Evolutionary conservation across 2,113 vertebrate genomes (phyloP).

Genomic region (Gavia stellata): DNA sequence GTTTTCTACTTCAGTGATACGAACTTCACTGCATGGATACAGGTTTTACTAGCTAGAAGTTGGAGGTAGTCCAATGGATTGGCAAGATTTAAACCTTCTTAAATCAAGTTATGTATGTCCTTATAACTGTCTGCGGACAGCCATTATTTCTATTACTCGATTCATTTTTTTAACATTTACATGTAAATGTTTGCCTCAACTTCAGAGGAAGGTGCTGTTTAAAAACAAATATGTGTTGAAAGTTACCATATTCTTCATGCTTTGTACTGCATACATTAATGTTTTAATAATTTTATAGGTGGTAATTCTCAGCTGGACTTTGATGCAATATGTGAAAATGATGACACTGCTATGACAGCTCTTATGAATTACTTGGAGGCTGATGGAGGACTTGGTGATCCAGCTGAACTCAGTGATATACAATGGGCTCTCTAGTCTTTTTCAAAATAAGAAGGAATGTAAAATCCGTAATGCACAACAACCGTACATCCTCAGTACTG

Average conservation of each 20-base stretch:
- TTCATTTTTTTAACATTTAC: not conserved
- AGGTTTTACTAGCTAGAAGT: not conserved
- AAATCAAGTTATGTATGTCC: not conserved
- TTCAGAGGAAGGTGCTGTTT: not conserved
- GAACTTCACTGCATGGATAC: not conserved
- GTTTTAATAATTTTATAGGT: slow-evolving; percentile 60
- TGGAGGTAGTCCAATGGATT: not conserved
- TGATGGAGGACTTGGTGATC: slow-evolving; percentile 82
- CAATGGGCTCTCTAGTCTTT: slow-evolving; percentile 84
- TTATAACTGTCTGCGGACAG: not conserved
- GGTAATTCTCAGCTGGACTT: slow-evolving; percentile 83
- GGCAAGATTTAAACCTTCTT: not conserved
- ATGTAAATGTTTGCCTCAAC: not conserved
- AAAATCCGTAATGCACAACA: slow-evolving; percentile 13
- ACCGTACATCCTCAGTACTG: slow-evolving; percentile 56
- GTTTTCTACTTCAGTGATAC: not conserved
- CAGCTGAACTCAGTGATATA: slow-evolving; percentile 83
- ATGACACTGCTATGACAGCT: slow-evolving; percentile 86
- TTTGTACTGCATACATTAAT: not conserved
- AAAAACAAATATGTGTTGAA: not conserved
- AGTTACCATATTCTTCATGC: not conserved
- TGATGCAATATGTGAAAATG: slow-evolving; percentile 80
- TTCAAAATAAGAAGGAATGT: not conserved
- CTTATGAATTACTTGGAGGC: slow-evolving; percentile 93
- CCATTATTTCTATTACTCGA: not conserved